Conservation (phyloP, 2,888 invertebrate species). For the Dynastes grantii region DNA sequence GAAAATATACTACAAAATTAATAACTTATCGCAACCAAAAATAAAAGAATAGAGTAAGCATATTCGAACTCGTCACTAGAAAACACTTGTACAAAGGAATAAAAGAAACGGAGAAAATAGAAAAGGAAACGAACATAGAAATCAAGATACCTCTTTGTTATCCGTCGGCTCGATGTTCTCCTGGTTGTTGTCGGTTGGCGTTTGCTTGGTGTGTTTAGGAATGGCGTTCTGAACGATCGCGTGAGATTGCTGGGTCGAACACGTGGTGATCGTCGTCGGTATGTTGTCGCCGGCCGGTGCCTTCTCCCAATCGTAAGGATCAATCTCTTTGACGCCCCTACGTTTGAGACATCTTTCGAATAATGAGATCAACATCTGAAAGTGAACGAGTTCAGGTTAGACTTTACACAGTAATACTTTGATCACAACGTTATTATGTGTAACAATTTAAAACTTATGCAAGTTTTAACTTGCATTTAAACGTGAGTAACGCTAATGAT, state of each 20-base stretch:
- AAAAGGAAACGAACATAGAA: slow-evolving; percentile 7
- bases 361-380: slow-evolving; percentile 85
- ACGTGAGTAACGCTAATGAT: no score
- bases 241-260: slow-evolving; percentile 61
- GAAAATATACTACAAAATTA: slow-evolving; percentile 47
- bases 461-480: no score
- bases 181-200: slow-evolving; percentile 76
- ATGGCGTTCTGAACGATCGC: slow-evolving; percentile 62
- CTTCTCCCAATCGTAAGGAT: slow-evolving; percentile 98
- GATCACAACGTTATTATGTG: no score
- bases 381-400: not conserved
- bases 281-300: slow-evolving; percentile 67
- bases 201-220: slow-evolving; percentile 70
- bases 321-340: slow-evolving; percentile 89
- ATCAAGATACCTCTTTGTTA: slow-evolving; percentile 73
- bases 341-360: slow-evolving; percentile 96
- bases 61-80: not conserved
- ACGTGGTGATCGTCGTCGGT: slow-evolving; percentile 60
- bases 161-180: slow-evolving; percentile 80
- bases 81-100: not conserved
- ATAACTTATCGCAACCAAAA: slow-evolving; percentile 42
- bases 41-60: not conserved
- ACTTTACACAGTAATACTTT: no score
- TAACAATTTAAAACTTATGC: no score
- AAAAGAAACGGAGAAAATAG: not conserved